Base-by-base conservation (phyloP, 1,140 invertebrate species). In the Bradynema listronoti region DNA sequence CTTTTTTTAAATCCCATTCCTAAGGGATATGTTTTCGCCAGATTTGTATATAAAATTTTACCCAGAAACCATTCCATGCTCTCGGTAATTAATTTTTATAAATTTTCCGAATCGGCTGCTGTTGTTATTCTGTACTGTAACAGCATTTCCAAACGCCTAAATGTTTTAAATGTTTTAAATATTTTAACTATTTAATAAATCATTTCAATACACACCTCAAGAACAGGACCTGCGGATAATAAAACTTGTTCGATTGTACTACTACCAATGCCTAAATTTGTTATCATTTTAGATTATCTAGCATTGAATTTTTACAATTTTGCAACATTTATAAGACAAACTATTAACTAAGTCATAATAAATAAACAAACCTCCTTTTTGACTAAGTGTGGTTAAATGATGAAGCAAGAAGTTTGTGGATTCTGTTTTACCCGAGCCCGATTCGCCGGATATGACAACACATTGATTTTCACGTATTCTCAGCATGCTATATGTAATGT, bases 61-160 rank as follows among this genome's bases (percentile, higher is more conserved):
- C 86, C 87, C 91, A 79, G 92, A 89, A 11, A 95, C 91, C 87
- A 92, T 91, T 65, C 91, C 91, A 86, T 94, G 93, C 83, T 93
- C 91, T 79, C 91, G 90, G 77, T 95, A 96, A 80, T 91, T 92
- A 51, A 96, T 90, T 83, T 89, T 90, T 69, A 95, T 91, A 78
- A 91, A 95, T 80, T 95, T 95, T 41, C 91, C 91, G 80, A 94
- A 95, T 63, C 91, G 84, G 83, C 89, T 91, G 46, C 89, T 92
- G 80, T 95, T 95, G 75, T 92, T 91, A 75, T 95, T 95, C 72
- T 93, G 90, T 5, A 89, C 86, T 16, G 91, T 95, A 81, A 92
- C 91, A 0, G 91, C 90, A 82, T 95, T 96, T 27, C 91, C 91
- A 81, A 95, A 94, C 2, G 91, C 90, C 84, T 85, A 69, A 56